Evolutionary conservation across 2,797 vertebrate genomes (phyloP), one percentile per base, ranked within the genome.

Genomic region (Coranthus polyacanthus): DNA sequence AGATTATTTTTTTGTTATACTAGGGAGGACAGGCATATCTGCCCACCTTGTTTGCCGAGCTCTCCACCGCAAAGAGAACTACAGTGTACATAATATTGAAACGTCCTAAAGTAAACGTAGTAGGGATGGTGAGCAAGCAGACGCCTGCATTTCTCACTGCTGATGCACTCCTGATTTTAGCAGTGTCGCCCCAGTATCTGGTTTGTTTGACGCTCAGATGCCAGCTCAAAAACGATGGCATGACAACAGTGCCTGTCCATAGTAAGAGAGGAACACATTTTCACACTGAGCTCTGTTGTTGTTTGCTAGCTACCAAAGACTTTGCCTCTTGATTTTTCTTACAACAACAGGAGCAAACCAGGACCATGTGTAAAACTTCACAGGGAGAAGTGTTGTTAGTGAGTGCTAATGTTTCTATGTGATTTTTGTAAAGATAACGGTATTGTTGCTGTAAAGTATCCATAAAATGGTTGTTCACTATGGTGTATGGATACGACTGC

Each of bases 401-500:
- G 79, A 77, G 72, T 52, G 74, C 64, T 68, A 63, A 79, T 59
- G 66, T 90, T 80, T 84, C 17, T 84, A 59, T 69, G 53, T 78
- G 55, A 26, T 39, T 85, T 88, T 86, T 90, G 89, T 92, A 91
- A 92, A 90, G 88, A 88, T 88, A 86, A 90, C 36, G 90, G 92
- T 93, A 62, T 92, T 90, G 90, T 94, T 94, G 92, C 92, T 90
- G 86, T 87, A 88, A 85, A 90, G 92, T 93, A 87, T 94, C 93
- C 92, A 84, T 53, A 46, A 63, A 86, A 83, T 64, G 53, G 71
- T 84, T 91, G 79, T 85, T 92, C 84, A 85, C 63, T 84, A 81
- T 81, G 60, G 79, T 94, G 87, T 93, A 87, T 92, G 93, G 92
- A 95, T 93, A 89, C 93, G 61, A 90, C 91, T 94, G 93, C 93